Conservation (phyloP, 2,888 invertebrate genomes). For the Icerya purchasi region DNA sequence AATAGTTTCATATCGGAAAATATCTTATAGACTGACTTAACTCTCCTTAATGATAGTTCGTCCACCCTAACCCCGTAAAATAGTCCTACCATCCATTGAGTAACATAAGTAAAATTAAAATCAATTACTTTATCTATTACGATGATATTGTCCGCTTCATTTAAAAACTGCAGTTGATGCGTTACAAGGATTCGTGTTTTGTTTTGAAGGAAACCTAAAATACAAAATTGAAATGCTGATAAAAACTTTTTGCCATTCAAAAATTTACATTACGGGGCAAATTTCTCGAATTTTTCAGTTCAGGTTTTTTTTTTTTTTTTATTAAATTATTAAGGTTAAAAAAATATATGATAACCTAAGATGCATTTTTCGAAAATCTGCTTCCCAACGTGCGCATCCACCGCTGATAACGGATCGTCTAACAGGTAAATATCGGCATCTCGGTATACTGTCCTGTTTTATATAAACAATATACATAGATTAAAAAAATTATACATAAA, state of each 20-base stretch:
- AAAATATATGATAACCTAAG: slow-evolving; percentile 22
- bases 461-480: neutral
- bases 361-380: slow-evolving; percentile 55
- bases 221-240: too few relatives aligned
- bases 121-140: slow-evolving; percentile 43
- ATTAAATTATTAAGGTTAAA: too few relatives aligned
- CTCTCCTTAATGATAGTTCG: too few relatives aligned
- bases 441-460: slow-evolving; percentile 49
- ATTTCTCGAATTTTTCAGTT: too few relatives aligned
- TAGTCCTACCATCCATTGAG: too few relatives aligned
- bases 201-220: slow-evolving; percentile 33
- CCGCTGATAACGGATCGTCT: slow-evolving; percentile 61
- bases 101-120: too few relatives aligned
- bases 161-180: slow-evolving; percentile 59
- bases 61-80: too few relatives aligned
- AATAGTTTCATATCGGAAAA: too few relatives aligned
- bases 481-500: neutral
- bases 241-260: too few relatives aligned
- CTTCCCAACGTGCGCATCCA: slow-evolving; percentile 53
- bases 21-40: too few relatives aligned
- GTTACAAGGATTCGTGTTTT: slow-evolving; percentile 58
- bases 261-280: too few relatives aligned
- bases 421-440: slow-evolving; percentile 53
- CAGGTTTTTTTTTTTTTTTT: too few relatives aligned
- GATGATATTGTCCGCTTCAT: slow-evolving; percentile 39